Conservation (phyloP, 2,113 vertebrate genomes). For the Silurus meridionalis region DNA sequence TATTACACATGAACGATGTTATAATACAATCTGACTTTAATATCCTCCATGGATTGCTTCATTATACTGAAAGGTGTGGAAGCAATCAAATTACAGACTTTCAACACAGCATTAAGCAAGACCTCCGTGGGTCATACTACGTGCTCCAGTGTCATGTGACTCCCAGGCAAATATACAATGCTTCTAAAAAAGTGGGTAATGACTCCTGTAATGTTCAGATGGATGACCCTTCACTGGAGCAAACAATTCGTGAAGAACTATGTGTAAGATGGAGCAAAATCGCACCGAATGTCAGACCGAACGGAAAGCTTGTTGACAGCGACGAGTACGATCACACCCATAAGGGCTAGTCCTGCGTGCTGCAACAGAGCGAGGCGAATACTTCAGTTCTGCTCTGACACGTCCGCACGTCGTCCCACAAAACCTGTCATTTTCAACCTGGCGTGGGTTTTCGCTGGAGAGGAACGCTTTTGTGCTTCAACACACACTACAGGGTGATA, state of each 20-base stretch:
- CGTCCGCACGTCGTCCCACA: constrained; percentile 57
- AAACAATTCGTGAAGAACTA: constrained; percentile 15
- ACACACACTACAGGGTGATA: background rate
- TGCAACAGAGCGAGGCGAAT: constrained; percentile 66
- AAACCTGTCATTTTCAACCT: constrained; percentile 45
- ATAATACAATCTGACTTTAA: background rate
- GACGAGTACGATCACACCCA: constrained; percentile 67
- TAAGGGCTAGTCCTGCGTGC: constrained; percentile 63
- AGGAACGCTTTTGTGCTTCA: background rate
- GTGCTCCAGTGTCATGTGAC: constrained; percentile 2
- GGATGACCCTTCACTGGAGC: constrained; percentile 15
- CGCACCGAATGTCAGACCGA: constrained; percentile 43
- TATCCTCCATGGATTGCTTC: background rate
- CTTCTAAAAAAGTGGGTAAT: constrained; percentile 10
- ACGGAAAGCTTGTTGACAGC: constrained; percentile 65
- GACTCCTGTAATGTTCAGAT: background rate
- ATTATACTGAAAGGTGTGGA: constrained; percentile 23
- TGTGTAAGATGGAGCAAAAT: constrained; percentile 14
- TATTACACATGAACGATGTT: background rate
- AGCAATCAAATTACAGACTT: constrained; percentile 9
- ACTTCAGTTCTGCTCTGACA: constrained; percentile 70
- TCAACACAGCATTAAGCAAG: background rate
- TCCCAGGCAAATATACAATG: background rate
- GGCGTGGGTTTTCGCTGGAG: background rate
- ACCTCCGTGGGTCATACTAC: constrained; percentile 2